Evolutionary conservation across 1,140 invertebrate genomes (phyloP), one percentile per base, ranked within the genome.

Genomic region (Phortica variegata): DNA sequence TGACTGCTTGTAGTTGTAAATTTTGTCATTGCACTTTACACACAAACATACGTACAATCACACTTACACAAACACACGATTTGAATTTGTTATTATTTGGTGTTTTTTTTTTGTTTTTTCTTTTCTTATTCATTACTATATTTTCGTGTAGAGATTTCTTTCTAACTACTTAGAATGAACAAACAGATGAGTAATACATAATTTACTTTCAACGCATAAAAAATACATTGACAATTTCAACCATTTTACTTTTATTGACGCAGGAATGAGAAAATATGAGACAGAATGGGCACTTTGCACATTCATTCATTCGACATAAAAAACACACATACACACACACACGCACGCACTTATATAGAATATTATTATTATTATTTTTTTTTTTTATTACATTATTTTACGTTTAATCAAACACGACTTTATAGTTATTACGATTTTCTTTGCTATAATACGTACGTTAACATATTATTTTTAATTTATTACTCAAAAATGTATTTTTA

Each of bases 381-480:
- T n/a, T 26, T 52, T 43, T 52, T 39, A 43, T 55, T 52, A 47
- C 52, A 40, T 36, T 55, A 47, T 54, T 57, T 47, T 50, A 36
- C 48, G 51, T 55, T 33, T 52, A 55, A 52, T 44, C 43, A 55
- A 55, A 40, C 52, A 52, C 49, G 49, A 55, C 53, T 43, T 55
- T 52, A 49, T 49, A 55, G 48, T 46, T 29, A 38, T 8, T 45
- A 34, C 18, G 9, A 6, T 48, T 48, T 47, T 52, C 38, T 49
- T 53, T 38, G 21, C 50, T 54, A 21, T 49, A 52, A 43, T 48
- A 45, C 42, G 56, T 29, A 29, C n/a, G n/a, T n/a, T 26, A 6
- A 10, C 49, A 52, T 42, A 59, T 50, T 68, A 60, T 58, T 60
- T 63, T 46, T 60, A 55, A 60, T 68, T 60, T 60, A 63, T 68